Evolutionary conservation across 53 echinoderm and acorn worm genomes (phyloP).

Genomic region (Mesocentrotus franciscanus): DNA sequence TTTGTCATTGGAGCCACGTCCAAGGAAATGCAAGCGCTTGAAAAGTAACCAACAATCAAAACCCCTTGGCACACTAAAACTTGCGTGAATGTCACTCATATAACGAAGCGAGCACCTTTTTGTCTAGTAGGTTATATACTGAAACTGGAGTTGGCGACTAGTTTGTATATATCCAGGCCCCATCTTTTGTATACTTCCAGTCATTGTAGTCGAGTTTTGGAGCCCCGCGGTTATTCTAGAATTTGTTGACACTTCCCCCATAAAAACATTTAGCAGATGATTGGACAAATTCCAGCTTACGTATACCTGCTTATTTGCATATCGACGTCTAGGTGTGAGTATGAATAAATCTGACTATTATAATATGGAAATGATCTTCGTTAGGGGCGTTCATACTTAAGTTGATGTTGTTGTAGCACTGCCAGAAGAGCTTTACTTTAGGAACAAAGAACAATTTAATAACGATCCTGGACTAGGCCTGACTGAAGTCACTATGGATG

Average conservation of each 20-base stretch:
- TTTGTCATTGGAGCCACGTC: too few species aligned
- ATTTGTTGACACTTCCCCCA: not conserved
- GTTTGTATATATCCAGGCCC: not conserved
- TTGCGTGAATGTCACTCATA: not conserved
- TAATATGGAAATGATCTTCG: not conserved
- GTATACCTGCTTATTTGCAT: not conserved
- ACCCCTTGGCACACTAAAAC: too few species aligned
- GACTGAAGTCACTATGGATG: not conserved
- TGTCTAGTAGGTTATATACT: not conserved
- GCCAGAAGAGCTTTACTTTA: not conserved
- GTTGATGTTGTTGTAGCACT: constrained; percentile 17
- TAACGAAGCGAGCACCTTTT: not conserved
- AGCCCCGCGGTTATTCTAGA: not conserved
- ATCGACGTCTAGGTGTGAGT: not conserved
- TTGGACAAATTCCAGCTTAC: not conserved
- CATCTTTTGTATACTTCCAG: not conserved
- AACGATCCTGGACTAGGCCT: not conserved
- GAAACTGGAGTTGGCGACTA: not conserved
- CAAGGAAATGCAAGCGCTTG: too few species aligned
- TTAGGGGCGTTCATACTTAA: not conserved
- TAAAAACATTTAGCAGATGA: not conserved
- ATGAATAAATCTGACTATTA: not conserved
- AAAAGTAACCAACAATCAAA: too few species aligned
- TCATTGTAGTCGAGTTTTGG: not conserved
- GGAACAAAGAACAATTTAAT: not conserved